Evolutionary conservation across 2,888 invertebrate genomes (phyloP).

Genomic region (Tenodera sinensis): DNA sequence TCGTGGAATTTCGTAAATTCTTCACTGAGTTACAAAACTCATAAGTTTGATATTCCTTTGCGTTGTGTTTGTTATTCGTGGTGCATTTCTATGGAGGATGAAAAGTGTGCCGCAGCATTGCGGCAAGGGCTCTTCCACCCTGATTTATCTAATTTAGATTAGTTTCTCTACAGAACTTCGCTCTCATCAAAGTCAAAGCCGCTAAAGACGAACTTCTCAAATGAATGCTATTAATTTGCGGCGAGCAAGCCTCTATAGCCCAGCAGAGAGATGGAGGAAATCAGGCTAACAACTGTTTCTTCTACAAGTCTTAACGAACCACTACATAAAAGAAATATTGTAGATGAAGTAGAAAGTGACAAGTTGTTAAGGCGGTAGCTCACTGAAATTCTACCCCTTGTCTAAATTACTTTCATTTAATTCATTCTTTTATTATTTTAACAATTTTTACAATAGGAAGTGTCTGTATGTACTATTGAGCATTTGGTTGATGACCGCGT

Average conservation of each 20-base stretch:
- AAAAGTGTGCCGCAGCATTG: neutral
- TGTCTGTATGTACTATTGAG: too few species aligned
- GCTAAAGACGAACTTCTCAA: neutral
- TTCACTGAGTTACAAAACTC: too few species aligned
- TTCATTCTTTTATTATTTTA: too few species aligned
- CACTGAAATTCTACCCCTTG: too few species aligned
- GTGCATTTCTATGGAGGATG: neutral
- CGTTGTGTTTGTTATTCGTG: neutral
- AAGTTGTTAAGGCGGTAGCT: too few species aligned
- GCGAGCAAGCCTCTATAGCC: neutral
- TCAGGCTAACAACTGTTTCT: neutral
- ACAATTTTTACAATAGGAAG: too few species aligned
- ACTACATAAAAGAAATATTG: too few species aligned
- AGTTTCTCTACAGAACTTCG: neutral
- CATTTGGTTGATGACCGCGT: too few species aligned
- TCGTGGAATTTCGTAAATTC: neutral
- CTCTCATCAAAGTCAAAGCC: neutral
- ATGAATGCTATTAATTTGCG: neutral
- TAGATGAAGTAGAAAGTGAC: too few species aligned
- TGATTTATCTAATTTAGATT: neutral
- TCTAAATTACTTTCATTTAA: too few species aligned
- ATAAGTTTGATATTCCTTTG: neutral
- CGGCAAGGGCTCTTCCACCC: neutral
- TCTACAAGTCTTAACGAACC: neutral
- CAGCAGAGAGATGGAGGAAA: neutral